Base-by-base conservation (phyloP, 2,797 vertebrate genomes). In the Glossophaga mutica region DNA sequence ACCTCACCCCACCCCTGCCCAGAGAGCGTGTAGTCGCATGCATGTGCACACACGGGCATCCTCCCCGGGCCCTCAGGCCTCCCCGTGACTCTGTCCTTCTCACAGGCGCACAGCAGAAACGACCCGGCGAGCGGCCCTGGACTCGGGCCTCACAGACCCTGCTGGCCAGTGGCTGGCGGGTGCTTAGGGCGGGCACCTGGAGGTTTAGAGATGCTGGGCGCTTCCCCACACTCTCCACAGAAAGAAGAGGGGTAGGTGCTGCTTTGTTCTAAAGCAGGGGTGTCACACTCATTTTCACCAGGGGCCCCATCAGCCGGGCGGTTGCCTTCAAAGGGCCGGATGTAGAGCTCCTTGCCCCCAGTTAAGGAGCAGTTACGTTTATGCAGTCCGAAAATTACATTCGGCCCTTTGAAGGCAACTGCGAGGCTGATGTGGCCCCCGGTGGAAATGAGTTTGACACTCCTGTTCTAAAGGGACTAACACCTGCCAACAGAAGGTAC, bases 401-500 rank as follows among this genome's bases (percentile, higher is more conserved):
- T 59, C 24, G 24, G 57, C 24, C 4, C 57, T 59, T 59, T 59
- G 57, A 59, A 59, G 24, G 24, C 24, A 26, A 11, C 57, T 2
- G 0, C 24, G 10, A 59, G 57, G 57, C 24, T 59, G 57, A 26
- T 21, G 0, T 59, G 57, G 24, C 57, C 10, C 57, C 10, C 11
- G 1, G 57, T 29, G 57, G 11, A 10, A 59, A 59, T 59, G 57
- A 26, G 57, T 29, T 11, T 59, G 24, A 59, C 57, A 29, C 24
- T 77, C 90, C 44, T 73, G 83, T 91, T 95, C 94, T 93, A 52
- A 9, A 81, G 76, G 22, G 24, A 84, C 50, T 37, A 65, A 77
- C 67, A 73, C 74, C 86, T 96, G 93, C 94, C 83, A 73, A 59
- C 22, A 83, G 50, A 88, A 73, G 32, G 77, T 26, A n/a, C 70